A percentile compares a stretch with the other conserved stretches of the same genome.
phyloP scores from a whole-genome alignment of 2,113 vertebrate genomes.

The Tapirus terrestris region DNA sequence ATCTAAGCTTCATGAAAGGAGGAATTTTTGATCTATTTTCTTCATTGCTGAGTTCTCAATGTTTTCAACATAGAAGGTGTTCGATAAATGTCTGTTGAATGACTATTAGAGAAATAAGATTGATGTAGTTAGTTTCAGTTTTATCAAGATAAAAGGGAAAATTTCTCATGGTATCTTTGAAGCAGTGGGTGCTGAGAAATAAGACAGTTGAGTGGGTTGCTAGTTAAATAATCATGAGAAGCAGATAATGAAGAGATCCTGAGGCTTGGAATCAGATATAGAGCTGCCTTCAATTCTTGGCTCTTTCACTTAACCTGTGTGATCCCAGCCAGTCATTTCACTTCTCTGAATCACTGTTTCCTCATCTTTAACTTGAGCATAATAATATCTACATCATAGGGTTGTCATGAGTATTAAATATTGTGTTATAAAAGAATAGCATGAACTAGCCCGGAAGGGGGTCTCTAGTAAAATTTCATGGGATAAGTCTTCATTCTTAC shows the following conservation, averaged over 20 bases:
- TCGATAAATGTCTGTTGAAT: constrained; percentile 37
- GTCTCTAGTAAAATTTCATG: not conserved
- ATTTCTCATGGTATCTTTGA: not conserved
- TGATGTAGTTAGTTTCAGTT: not conserved
- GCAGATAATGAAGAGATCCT: not conserved
- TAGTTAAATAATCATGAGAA: not conserved
- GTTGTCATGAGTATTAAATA: not conserved
- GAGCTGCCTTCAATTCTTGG: not conserved
- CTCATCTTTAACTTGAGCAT: not conserved
- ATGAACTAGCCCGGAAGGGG: not conserved
- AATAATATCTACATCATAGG: not conserved
- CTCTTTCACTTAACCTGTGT: not conserved
- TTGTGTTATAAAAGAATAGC: not conserved
- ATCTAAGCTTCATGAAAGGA: not conserved
- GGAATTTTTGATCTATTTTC: not conserved
- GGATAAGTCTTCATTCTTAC: not conserved
- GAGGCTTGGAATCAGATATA: not conserved
- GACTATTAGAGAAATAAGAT: constrained; percentile 4
- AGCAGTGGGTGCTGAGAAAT: not conserved
- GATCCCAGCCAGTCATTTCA: not conserved
- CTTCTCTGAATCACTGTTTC: not conserved
- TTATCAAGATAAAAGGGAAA: not conserved
- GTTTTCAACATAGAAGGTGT: not conserved
- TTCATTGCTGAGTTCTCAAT: not conserved
- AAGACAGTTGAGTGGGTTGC: not conserved